Conservation (phyloP, 2,888 invertebrate genomes). For the Trisateles emortualis region DNA sequence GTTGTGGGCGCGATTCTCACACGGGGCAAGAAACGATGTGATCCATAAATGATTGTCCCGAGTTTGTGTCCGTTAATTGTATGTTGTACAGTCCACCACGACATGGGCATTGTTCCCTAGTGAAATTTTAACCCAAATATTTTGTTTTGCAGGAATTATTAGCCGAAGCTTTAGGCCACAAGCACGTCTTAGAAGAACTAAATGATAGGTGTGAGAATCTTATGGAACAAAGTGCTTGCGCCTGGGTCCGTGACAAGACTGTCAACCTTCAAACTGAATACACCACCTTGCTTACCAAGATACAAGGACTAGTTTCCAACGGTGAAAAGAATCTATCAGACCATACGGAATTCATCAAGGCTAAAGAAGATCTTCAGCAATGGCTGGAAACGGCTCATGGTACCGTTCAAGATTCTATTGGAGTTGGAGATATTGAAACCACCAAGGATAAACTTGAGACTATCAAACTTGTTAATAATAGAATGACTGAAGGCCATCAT, state of each 20-base stretch:
- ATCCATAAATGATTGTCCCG: too few species aligned
- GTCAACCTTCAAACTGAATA: constrained; percentile 94
- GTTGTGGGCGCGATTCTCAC: too few species aligned
- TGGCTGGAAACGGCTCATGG: constrained; percentile 95
- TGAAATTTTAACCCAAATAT: too few species aligned
- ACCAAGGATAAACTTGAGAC: constrained; percentile 94
- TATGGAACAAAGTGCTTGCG: constrained; percentile 94
- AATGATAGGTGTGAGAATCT: constrained; percentile 95
- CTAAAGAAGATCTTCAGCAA: constrained; percentile 92
- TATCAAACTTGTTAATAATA: constrained; percentile 90
- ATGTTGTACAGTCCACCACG: too few species aligned
- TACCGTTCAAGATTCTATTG: constrained; percentile 93
- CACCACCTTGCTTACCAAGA: constrained; percentile 91
- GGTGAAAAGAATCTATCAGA: constrained; percentile 96
- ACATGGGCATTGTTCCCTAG: too few species aligned
- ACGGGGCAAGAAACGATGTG: too few species aligned
- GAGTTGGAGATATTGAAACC: constrained; percentile 92
- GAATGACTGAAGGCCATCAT: constrained; percentile 94
- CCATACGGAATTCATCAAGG: constrained; percentile 96
- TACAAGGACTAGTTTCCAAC: constrained; percentile 93
- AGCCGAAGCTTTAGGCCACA: constrained; percentile 91
- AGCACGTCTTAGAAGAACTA: constrained; percentile 93
- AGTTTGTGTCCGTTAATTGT: too few species aligned
- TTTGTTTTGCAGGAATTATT: constrained; percentile 87
- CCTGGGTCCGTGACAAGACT: constrained; percentile 94